Base-by-base conservation (phyloP, 1,140 invertebrate genomes). In the Gonatopus flavifemur region DNA sequence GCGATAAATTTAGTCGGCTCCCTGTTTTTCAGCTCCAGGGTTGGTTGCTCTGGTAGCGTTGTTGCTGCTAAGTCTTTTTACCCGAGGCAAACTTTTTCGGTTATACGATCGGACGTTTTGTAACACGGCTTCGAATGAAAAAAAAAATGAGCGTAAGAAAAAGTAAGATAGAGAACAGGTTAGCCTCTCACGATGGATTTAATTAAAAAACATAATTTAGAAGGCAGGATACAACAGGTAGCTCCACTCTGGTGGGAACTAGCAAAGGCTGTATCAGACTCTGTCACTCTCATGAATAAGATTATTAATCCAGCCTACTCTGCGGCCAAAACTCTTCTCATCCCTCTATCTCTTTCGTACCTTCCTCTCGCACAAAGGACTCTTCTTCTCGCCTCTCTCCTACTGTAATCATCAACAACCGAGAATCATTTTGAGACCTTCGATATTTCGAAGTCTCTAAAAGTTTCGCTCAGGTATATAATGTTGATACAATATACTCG, bases 201-300 rank as follows among this genome's bases (percentile, higher is more conserved):
- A 78, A 79, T 78, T 79, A 78, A 79, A 79, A 79, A 79, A 76
- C 69, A 76, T 79, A 79, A 79, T 79, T 78, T 78, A 77, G 72
- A 73, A 60, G 72, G 67, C 58, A 69, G 67, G 66, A 62, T 74
- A n/a, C n/a, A 75, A 72, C 74, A 76, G 76, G 77, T 78, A 77
- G 77, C 74, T 55, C 56, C 44, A 49, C 61, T 62, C 55, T 63
- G 69, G 67, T 77, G 75, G 74, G 76, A 78, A 77, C 71, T 70
- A 64, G 64, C 69, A 52, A 52, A 59, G 60, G 47, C 53, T 58
- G 35, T 46, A 38, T 40, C 46, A n/a, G 44, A 47, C 49, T 45
- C 61, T 57, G 66, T 72, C 67, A 68, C 70, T n/a, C n/a, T 78
- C 75, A 78, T 78, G 76, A 78, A 78, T 78, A 77, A 77, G 67